Evolutionary conservation across 2,888 invertebrate species (phyloP).

Genomic region (Eurytoma californica): DNA sequence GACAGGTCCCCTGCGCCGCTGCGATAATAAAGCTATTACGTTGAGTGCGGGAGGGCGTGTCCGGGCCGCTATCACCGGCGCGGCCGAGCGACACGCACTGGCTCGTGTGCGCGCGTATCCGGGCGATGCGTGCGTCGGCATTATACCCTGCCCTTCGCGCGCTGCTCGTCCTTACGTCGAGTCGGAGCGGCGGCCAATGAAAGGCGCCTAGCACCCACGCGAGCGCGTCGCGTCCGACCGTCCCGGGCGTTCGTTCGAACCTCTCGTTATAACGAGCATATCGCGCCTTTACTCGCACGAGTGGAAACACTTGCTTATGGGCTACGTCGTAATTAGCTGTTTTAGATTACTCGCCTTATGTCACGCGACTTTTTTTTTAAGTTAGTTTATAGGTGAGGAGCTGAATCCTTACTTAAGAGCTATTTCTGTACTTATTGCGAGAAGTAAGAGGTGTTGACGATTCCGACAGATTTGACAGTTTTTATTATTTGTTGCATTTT

Average conservation of each 20-base stretch:
- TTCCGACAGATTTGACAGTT: not conserved
- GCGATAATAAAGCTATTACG: slow-evolving; percentile 31
- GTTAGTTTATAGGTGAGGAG: not conserved
- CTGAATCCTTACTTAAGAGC: not conserved
- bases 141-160: too few relatives aligned
- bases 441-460: not conserved
- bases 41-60: slow-evolving; percentile 16
- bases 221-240: too few relatives aligned
- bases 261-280: too few relatives aligned
- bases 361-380: not conserved
- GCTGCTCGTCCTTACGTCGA: too few relatives aligned
- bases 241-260: too few relatives aligned
- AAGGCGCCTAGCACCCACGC: too few relatives aligned
- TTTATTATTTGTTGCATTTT: not conserved
- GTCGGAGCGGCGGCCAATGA: too few relatives aligned
- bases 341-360: not conserved
- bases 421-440: slow-evolving; percentile 3
- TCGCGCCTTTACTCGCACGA: not conserved
- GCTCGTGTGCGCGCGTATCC: not conserved
- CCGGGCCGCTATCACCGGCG: slow-evolving; percentile 8
- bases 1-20: slow-evolving; percentile 10
- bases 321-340: not conserved
- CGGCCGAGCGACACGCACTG: not conserved
- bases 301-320: too few relatives aligned
- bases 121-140: too few relatives aligned